Conservation (phyloP, 2,797 vertebrate genomes). For the Pristis pectinata region DNA sequence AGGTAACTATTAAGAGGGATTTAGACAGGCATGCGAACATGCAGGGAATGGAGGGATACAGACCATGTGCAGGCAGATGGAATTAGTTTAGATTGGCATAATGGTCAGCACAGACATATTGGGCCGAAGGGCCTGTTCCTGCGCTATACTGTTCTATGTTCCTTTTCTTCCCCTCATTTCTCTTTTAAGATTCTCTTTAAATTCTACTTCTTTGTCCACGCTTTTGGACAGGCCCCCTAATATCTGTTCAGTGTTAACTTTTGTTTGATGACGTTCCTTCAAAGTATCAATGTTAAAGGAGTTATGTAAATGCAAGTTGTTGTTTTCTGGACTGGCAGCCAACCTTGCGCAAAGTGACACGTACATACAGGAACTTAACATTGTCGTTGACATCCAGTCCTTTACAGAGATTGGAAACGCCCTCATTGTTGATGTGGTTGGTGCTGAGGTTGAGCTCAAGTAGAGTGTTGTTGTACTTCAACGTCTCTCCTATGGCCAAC, state of each 20-base stretch:
- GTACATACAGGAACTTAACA: constrained; percentile 71
- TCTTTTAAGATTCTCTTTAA: neutral
- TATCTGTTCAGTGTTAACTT: neutral
- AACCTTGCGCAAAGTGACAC: constrained; percentile 21
- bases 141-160: too few relatives aligned
- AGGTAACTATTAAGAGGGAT: too few relatives aligned
- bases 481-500: constrained; percentile 73
- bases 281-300: neutral
- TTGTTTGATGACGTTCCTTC: neutral
- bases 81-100: too few relatives aligned
- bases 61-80: too few relatives aligned
- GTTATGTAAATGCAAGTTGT: neutral
- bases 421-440: constrained; percentile 76
- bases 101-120: too few relatives aligned
- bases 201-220: neutral
- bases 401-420: constrained; percentile 67
- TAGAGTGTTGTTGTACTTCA: constrained; percentile 73
- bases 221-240: too few relatives aligned
- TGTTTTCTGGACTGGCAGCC: neutral
- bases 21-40: too few relatives aligned
- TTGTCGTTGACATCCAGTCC: constrained; percentile 76
- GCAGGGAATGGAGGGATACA: too few relatives aligned
- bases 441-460: constrained; percentile 70
- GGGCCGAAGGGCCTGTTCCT: too few relatives aligned
- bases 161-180: neutral